Percentiles rank a stretch among this genome's conserved stretches.
phyloP scores from a whole-genome alignment of 1,140 invertebrate species.

The Heliconius congener region DNA sequence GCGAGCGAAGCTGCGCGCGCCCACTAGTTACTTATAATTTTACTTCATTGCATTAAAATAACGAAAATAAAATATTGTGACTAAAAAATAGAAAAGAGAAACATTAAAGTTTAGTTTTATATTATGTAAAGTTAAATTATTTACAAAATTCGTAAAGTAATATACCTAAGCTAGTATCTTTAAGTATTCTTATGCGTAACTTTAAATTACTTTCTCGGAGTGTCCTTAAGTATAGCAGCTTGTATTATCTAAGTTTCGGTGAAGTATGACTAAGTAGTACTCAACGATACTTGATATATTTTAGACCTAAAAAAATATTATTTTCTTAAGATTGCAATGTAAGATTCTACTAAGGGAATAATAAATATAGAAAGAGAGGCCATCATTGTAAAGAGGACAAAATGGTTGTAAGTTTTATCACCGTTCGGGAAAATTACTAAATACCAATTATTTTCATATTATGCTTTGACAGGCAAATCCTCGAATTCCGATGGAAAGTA shows the following conservation, averaged over 20 bases:
- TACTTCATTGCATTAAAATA: not conserved
- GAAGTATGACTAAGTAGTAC: not conserved
- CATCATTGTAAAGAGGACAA: too few relatives aligned
- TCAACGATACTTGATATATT: not conserved
- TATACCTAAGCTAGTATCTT: not conserved
- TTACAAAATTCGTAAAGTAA: not conserved
- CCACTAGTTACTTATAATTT: not conserved
- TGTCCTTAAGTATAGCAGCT: not conserved
- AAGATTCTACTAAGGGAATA: too few relatives aligned
- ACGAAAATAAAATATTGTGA: not conserved
- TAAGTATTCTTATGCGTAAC: constrained; percentile 4
- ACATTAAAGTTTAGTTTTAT: not conserved
- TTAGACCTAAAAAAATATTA: too few relatives aligned
- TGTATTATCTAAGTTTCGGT: not conserved
- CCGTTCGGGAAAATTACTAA: too few relatives aligned
- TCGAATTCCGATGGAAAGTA: too few relatives aligned
- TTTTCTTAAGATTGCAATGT: too few relatives aligned
- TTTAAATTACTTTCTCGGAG: not conserved
- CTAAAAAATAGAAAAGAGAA: not conserved
- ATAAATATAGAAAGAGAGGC: too few relatives aligned
- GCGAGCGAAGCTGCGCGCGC: too few relatives aligned
- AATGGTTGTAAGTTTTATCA: too few relatives aligned
- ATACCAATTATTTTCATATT: too few relatives aligned
- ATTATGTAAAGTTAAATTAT: not conserved
- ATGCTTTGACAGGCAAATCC: too few relatives aligned